A percentile compares a stretch with the other conserved stretches of the same genome.
phyloP scores from a whole-genome alignment of 2,113 vertebrate species.

The Poicephalus gulielmi region DNA sequence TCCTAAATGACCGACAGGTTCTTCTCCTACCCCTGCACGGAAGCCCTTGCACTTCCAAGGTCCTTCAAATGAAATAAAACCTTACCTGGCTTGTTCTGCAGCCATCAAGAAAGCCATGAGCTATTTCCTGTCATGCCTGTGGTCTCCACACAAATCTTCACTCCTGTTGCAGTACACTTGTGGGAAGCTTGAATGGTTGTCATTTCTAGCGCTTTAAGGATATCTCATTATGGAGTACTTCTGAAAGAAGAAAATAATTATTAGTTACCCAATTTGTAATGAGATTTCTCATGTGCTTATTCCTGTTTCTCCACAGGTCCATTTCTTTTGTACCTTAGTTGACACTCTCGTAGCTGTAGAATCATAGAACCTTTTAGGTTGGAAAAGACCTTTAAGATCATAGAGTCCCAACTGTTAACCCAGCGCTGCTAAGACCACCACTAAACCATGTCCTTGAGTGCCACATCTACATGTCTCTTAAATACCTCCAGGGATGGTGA shows the following conservation, averaged over 20 bases:
- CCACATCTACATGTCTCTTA: neutral
- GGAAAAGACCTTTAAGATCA: neutral
- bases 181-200: neutral
- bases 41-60: neutral
- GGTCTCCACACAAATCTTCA: neutral
- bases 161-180: neutral
- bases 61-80: neutral
- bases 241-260: conserved; percentile 18
- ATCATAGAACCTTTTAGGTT: neutral
- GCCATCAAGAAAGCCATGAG: neutral
- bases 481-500: neutral
- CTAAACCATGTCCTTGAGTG: neutral
- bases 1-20: neutral
- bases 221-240: neutral
- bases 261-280: conserved; percentile 15
- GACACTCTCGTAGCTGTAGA: neutral
- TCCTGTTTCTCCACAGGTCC: neutral
- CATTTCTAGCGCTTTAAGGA: neutral
- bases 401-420: neutral
- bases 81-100: neutral
- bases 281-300: neutral
- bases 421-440: neutral
- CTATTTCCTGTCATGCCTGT: neutral
- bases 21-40: neutral
- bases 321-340: neutral